Conservation (phyloP, 2,113 vertebrate genomes). For the Tetrao urogallus region DNA sequence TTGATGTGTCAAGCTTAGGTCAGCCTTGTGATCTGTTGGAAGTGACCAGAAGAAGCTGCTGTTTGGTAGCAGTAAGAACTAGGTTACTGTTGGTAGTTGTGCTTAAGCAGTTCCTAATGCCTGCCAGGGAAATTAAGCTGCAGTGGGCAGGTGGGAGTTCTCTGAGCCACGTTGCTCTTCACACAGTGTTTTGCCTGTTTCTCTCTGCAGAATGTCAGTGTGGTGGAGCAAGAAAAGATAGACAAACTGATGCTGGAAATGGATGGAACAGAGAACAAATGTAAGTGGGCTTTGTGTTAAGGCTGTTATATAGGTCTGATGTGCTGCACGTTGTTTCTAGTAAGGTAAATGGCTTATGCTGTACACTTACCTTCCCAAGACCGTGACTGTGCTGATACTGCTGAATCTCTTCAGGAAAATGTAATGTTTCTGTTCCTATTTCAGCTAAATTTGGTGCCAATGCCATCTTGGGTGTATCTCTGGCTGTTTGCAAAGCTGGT, state of each 20-base stretch:
- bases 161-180: neutral
- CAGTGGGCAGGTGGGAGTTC: neutral
- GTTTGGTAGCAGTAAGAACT: neutral
- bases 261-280: constrained; percentile 98
- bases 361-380: neutral
- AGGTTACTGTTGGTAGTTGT: neutral
- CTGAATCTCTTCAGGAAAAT: neutral
- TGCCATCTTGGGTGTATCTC: constrained; percentile 95
- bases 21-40: neutral
- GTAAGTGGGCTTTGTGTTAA: constrained; percentile 79
- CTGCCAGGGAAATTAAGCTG: neutral
- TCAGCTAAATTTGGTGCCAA: constrained; percentile 97
- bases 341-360: neutral
- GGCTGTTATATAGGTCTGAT: neutral
- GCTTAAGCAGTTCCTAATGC: neutral
- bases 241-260: constrained; percentile 97
- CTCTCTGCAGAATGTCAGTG: constrained; percentile 82
- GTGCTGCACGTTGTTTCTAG: too few relatives aligned
- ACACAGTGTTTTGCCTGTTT: neutral
- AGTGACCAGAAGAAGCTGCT: neutral
- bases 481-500: constrained; percentile 98
- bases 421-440: neutral
- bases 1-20: neutral
- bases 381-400: neutral
- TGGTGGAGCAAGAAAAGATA: constrained; percentile 93